Conservation (phyloP, 1,140 invertebrate species). For the Spodoptera frugiperda region DNA sequence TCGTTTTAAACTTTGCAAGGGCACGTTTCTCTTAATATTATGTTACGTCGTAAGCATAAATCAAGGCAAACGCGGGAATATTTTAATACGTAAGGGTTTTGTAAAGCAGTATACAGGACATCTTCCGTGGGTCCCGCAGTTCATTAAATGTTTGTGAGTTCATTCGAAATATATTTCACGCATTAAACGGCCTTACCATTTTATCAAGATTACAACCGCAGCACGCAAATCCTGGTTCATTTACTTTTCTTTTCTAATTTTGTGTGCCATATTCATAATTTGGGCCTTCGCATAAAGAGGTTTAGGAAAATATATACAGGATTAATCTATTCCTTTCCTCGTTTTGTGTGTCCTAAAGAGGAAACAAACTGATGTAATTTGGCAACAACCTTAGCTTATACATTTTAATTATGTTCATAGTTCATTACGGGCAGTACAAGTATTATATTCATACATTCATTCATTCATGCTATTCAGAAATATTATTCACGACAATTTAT, state of each 20-base stretch:
- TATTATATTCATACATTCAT: too few species aligned
- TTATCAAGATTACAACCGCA: constrained; percentile 37
- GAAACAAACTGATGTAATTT: constrained; percentile 19
- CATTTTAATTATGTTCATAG: too few species aligned
- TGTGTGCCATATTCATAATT: constrained; percentile 44
- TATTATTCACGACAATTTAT: too few species aligned
- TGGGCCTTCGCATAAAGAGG: constrained; percentile 37
- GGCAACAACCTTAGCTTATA: constrained; percentile 9
- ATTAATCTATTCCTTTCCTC: constrained; percentile 35
- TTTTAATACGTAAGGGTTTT: not conserved
- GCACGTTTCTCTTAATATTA: constrained; percentile 18
- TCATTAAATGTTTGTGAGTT: constrained; percentile 36
- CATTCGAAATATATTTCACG: constrained; percentile 36
- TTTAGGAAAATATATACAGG: constrained; percentile 39
- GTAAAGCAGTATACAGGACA: not conserved
- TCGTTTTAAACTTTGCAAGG: not conserved
- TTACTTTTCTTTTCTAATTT: constrained; percentile 45
- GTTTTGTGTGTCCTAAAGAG: not conserved
- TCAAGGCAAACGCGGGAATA: not conserved
- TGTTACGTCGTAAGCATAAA: not conserved
- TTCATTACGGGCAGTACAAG: too few species aligned
- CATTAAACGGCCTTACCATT: constrained; percentile 37
- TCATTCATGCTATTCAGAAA: too few species aligned
- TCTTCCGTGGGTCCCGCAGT: not conserved
- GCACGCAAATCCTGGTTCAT: constrained; percentile 42